A percentile compares a stretch with the other conserved stretches of the same genome.
phyloP scores from a whole-genome alignment of 30 jellyfish, hydroid and myxozoan species.

The Nemopilema nomurai region DNA sequence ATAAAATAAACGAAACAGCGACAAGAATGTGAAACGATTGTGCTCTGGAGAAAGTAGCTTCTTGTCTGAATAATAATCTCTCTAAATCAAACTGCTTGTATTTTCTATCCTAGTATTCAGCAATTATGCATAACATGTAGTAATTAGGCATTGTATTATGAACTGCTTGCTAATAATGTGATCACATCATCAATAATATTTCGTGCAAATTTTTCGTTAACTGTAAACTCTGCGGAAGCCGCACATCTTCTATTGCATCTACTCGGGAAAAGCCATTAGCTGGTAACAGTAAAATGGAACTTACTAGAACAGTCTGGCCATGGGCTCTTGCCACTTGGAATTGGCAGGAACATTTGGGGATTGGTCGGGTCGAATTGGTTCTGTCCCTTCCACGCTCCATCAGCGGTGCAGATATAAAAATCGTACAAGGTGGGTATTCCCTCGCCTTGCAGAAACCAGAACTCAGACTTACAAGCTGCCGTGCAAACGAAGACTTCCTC shows the following conservation, averaged over 20 bases:
- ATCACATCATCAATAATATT: too few species aligned
- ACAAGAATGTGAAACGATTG: too few species aligned
- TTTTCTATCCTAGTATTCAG: too few species aligned
- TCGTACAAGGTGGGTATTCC: slow-evolving; percentile 57
- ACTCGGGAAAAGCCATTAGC: background rate
- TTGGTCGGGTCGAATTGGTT: slow-evolving; percentile 42
- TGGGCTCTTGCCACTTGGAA: slow-evolving; percentile 69
- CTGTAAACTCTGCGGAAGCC: too few species aligned
- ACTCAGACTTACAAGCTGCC: slow-evolving; percentile 68
- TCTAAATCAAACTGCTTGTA: too few species aligned
- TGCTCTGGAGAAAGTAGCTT: too few species aligned
- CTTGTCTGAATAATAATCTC: too few species aligned
- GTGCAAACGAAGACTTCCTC: slow-evolving; percentile 81
- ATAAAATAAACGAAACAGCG: too few species aligned
- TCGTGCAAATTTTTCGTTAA: too few species aligned
- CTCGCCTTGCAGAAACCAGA: slow-evolving; percentile 76
- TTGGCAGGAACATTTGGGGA: slow-evolving; percentile 41
- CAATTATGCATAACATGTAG: too few species aligned
- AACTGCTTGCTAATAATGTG: background rate
- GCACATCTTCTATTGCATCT: too few species aligned
- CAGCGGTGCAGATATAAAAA: slow-evolving; percentile 83
- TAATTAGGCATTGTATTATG: too few species aligned
- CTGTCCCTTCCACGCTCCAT: slow-evolving; percentile 95
- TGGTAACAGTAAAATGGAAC: background rate
- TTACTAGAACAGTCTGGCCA: slow-evolving; percentile 97